Evolutionary conservation across 2,888 invertebrate genomes (phyloP).

Genomic region (Drosophila longiperda): DNA sequence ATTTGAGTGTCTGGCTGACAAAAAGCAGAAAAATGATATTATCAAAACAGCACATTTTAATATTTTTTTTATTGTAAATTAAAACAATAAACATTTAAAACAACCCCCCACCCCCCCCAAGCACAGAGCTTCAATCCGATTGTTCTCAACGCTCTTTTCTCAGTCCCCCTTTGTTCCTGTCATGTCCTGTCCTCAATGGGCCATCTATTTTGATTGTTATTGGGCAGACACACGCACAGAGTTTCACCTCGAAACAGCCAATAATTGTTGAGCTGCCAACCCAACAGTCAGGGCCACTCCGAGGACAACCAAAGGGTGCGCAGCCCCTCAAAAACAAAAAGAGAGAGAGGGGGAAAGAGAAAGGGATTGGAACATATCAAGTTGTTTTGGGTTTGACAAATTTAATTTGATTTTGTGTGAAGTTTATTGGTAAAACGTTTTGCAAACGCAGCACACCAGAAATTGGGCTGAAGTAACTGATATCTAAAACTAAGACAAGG

Average conservation of each 20-base stretch:
- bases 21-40: conserved; percentile 72
- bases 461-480: conserved; percentile 4
- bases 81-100: conserved; percentile 76
- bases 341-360: neutral
- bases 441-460: conserved; percentile 32
- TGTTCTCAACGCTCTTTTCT: neutral
- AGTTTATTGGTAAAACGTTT: conserved; percentile 80
- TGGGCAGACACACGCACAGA: conserved; percentile 58
- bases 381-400: conserved; percentile 78
- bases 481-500: conserved; percentile 26
- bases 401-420: conserved; percentile 81
- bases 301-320: conserved; percentile 41
- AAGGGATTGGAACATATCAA: conserved; percentile 64
- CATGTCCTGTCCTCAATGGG: conserved; percentile 54
- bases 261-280: conserved; percentile 50
- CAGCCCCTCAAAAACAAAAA: neutral
- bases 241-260: conserved; percentile 36
- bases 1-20: conserved; percentile 57
- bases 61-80: conserved; percentile 76
- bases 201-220: conserved; percentile 79
- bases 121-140: conserved; percentile 14
- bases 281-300: conserved; percentile 21
- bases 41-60: conserved; percentile 72
- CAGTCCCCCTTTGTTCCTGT: conserved; percentile 10
- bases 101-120: conserved; percentile 16